Percentiles rank a stretch among this genome's conserved stretches.
phyloP scores from a whole-genome alignment of 2,888 invertebrate genomes.

The Leptopilina drosophilae region DNA sequence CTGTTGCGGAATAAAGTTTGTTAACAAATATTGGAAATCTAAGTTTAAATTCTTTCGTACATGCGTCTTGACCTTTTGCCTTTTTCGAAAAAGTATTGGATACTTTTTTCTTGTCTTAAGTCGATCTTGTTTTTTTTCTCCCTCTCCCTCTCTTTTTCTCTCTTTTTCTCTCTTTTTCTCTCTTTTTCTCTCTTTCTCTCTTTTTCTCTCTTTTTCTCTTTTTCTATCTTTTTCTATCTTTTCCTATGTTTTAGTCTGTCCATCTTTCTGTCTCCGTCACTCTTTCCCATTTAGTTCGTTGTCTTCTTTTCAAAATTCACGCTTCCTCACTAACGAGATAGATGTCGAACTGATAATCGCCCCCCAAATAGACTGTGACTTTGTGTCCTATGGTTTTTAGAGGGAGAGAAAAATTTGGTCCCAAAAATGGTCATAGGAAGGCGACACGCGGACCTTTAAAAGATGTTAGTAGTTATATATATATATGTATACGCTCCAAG shows the following conservation, averaged over 20 bases:
- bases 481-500: neutral
- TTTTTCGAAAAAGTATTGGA: neutral
- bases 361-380: conserved; percentile 44
- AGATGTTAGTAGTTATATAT: conserved; percentile 41
- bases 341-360: conserved; percentile 68
- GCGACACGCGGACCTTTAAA: conserved; percentile 42
- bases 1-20: too few species aligned
- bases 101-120: neutral
- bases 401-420: neutral
- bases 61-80: neutral
- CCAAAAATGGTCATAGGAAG: conserved; percentile 3
- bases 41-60: conserved; percentile 6
- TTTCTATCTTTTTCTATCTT: neutral
- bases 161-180: neutral
- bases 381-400: neutral
- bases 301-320: conserved; percentile 60
- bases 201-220: neutral
- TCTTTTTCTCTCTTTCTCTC: neutral
- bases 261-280: neutral
- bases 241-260: neutral
- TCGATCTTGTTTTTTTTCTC: neutral
- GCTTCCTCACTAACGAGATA: conserved; percentile 70
- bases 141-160: neutral
- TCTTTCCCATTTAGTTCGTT: conserved; percentile 11
- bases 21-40: too few species aligned